Conservation (phyloP, 2,888 invertebrate genomes). For the Cinara cedri region DNA sequence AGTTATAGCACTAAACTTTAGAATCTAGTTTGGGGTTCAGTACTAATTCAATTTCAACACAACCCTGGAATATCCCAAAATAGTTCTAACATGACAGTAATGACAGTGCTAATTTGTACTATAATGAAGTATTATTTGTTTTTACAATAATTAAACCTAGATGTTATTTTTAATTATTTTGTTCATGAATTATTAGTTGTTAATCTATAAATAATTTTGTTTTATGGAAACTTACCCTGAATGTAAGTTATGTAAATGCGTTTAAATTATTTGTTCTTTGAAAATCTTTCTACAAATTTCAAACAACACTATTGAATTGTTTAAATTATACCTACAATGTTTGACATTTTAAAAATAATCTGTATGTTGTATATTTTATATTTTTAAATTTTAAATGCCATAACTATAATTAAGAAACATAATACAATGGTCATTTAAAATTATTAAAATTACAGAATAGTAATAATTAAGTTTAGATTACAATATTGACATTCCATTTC, state of each 20-base stretch:
- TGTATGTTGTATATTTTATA: not conserved
- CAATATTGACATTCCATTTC: too few relatives aligned
- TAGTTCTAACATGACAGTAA: too few relatives aligned
- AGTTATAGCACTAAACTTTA: too few relatives aligned
- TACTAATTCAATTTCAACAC: too few relatives aligned
- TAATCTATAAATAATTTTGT: not conserved
- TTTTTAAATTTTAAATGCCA: not conserved
- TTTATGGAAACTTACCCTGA: not conserved
- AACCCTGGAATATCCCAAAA: too few relatives aligned
- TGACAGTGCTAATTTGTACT: too few relatives aligned
- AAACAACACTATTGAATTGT: not conserved
- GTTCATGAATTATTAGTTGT: too few relatives aligned
- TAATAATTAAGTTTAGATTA: not conserved
- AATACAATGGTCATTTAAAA: too few relatives aligned
- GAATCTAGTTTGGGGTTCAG: too few relatives aligned
- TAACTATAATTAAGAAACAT: not conserved
- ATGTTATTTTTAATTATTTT: not conserved
- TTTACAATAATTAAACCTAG: too few relatives aligned
- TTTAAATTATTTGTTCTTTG: not conserved
- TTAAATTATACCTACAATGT: constrained; percentile 4
- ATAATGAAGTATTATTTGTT: too few relatives aligned
- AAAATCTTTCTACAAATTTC: not conserved
- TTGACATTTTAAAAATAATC: not conserved
- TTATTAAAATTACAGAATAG: not conserved
- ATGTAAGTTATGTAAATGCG: not conserved